Evolutionary conservation across 53 echinoderm and acorn worm genomes (phyloP), one percentile per base, ranked within the genome.

Genomic region (Echinarachnius parma): DNA sequence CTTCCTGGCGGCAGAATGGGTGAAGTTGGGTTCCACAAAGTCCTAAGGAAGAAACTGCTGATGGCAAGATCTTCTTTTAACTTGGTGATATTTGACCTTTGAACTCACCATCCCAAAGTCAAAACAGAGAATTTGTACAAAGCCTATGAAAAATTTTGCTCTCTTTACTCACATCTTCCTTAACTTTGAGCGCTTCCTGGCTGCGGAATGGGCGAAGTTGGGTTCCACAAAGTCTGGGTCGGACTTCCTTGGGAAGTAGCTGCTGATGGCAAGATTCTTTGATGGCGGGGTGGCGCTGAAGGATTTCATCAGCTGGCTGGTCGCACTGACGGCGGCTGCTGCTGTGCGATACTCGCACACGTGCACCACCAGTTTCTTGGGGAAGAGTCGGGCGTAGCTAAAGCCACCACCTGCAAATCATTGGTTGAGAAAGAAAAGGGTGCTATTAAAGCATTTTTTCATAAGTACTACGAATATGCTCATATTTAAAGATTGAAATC

Each of bases 331-430:
- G 15, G 28, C n/a, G 27, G 37, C 56, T 4, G 56, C 39, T 25
- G 56, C 14, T n/a, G n/a, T n/a, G 24, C 56, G 74, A 24, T 72
- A 56, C 36, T 56, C 42, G 42, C 74, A 72, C 4, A 72, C 74
- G 27, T 39, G 56, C 25, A 72, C 74, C 24, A 72, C 56, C 5
- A 72, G 57, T 20, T 72, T 72, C 74, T 37, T 72, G 55, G 56
- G 33, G 14, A 72, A 72, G 23, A 72, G 74, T 26, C 57, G 22
- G 74, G 44, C 74, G 28, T 7, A 24, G 34, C 18, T 55, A 28
- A 72, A 72, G 8, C 74, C 74, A 15, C 74, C 74, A 27, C 74
- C 74, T 72, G 57, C 0, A n/a, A n/a, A n/a, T n/a, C n/a, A n/a
- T n/a, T n/a, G n/a, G n/a, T n/a, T n/a, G n/a, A n/a, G n/a, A n/a